Base-by-base conservation (phyloP, 2,113 vertebrate genomes). In the Copsychus sechellarum region DNA sequence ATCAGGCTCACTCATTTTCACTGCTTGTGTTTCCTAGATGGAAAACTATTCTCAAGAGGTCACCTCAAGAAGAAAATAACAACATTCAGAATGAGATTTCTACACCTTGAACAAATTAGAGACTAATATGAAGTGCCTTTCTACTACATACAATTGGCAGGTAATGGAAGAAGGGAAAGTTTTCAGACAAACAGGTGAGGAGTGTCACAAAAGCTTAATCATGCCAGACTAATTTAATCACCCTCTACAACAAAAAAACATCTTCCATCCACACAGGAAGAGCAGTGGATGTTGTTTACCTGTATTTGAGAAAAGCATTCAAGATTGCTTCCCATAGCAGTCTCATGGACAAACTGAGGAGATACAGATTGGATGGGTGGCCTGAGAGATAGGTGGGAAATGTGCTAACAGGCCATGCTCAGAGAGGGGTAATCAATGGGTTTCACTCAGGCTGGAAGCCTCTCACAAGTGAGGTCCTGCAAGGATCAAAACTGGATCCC, bases 321-420 rank as follows among this genome's bases (percentile, higher is more conserved):
- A 15, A 12, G 9, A 23, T 5, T 53, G 12, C 4, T 78, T 36
- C 38, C 36, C n/a, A 9, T 2, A 23, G 33, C 26, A 77, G 28
- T 53, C 18, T 69, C 9, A 13, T 10, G 12, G 45, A 33, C 2
- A 45, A 77, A 36, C 26, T 51, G 62, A 18, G 0, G 0, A 60
- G 18, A 10, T 22, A 14, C 33, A 36, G 23, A 45, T 51, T 45
- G 54, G 22, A 9, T 69, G 26, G 9, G 45, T 19, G 62, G 22
- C 29, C 62, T 38, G 62, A 51, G 54, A 36, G 38, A 60, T 5
- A 15, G 17, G 21, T 26, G 14, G 21, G 45, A 67, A 69, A 69
- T 38, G 38, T 38, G 45, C 33, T 23, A 38, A 38, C 14, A 38
- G 45, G 36, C 43, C 33, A 12, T 14, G 9, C 31, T 36, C 43